Conservation (phyloP, 2,797 vertebrate species). For the Simalia tracyae region DNA sequence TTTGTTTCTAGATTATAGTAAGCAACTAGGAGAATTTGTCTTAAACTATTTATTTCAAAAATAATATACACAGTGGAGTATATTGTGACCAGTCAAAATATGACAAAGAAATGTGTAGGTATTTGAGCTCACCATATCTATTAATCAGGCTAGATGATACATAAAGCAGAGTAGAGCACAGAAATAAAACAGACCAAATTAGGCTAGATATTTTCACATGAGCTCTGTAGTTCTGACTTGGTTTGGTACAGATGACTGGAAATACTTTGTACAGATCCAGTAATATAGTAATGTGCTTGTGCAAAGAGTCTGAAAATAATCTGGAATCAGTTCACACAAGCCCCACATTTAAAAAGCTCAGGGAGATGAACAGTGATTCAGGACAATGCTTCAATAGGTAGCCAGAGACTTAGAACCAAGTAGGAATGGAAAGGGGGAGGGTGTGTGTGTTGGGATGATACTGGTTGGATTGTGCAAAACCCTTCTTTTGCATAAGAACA, state of each 20-base stretch:
- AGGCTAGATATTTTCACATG: neutral
- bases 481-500: neutral
- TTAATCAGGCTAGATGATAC: neutral
- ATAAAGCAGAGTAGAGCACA: neutral
- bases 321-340: neutral
- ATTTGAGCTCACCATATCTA: neutral
- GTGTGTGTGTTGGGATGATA: neutral
- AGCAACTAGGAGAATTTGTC: neutral
- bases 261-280: neutral
- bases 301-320: neutral
- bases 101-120: neutral
- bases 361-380: neutral
- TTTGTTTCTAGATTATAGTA: neutral
- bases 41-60: neutral
- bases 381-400: neutral
- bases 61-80: neutral
- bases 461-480: neutral
- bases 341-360: neutral
- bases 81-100: neutral
- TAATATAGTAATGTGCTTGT: neutral
- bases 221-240: neutral
- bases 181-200: conserved; percentile 28
- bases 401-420: neutral
- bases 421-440: neutral
- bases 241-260: neutral